Evolutionary conservation across 2,797 vertebrate genomes (phyloP).

Genomic region (Mus minutoides): DNA sequence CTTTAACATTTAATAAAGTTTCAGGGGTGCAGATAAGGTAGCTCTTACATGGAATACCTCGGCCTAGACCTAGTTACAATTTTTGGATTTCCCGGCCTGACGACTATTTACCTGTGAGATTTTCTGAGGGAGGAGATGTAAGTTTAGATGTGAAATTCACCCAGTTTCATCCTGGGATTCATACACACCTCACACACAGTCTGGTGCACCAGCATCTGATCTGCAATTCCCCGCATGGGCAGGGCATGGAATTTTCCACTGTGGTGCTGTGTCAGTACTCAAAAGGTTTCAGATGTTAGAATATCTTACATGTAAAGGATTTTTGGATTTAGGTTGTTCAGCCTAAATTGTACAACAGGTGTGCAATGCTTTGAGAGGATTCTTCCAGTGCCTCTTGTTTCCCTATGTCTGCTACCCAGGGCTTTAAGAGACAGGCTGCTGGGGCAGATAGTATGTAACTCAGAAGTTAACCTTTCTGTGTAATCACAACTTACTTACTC

Average conservation of each 20-base stretch:
- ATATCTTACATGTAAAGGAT: background rate
- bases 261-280: background rate
- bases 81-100: background rate
- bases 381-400: background rate
- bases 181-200: background rate
- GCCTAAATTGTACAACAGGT: background rate
- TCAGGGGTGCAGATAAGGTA: background rate
- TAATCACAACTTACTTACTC: background rate
- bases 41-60: background rate
- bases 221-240: background rate
- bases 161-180: background rate
- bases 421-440: background rate
- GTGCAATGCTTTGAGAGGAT: background rate
- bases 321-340: background rate
- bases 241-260: background rate
- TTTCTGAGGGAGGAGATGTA: background rate
- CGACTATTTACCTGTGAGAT: background rate
- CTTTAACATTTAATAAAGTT: slow-evolving; percentile 13
- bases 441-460: background rate
- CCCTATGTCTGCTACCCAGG: rapidly evolving
- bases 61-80: background rate
- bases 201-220: no score
- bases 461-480: background rate
- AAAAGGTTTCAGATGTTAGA: background rate
- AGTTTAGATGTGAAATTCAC: background rate